phyloP scores from a whole-genome alignment of 2,113 vertebrate species.

The Puffinus mauretanicus region DNA sequence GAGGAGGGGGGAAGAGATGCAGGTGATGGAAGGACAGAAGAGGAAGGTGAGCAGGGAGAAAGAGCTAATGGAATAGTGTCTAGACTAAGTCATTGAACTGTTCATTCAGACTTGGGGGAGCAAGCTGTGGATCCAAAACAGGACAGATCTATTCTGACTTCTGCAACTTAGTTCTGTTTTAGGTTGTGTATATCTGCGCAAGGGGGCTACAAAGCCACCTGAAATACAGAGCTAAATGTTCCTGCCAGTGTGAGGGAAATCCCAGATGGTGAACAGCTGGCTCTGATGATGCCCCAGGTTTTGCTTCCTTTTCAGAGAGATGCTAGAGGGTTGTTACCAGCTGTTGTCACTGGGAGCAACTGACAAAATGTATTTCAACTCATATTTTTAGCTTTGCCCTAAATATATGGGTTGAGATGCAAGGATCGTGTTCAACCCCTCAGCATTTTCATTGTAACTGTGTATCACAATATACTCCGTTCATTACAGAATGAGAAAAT shows the following conservation, averaged over 20 bases:
- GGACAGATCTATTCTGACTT: neutral
- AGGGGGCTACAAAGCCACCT: neutral
- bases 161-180: neutral
- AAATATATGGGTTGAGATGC: neutral
- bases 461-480: neutral
- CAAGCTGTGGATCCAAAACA: neutral
- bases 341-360: neutral
- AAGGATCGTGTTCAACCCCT: neutral
- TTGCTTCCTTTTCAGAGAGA: neutral
- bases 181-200: neutral
- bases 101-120: neutral
- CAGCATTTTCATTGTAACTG: neutral
- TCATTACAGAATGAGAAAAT: neutral
- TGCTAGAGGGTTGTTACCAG: neutral
- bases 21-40: neutral
- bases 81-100: neutral
- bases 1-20: neutral
- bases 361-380: neutral
- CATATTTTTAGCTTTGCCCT: neutral
- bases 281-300: neutral
- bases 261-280: constrained; percentile 10
- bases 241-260: neutral
- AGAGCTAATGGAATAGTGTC: neutral
- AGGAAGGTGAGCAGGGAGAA: neutral
- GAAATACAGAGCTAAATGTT: neutral